Evolutionary conservation across 2,113 vertebrate species (phyloP).

Genomic region (Conger conger): DNA sequence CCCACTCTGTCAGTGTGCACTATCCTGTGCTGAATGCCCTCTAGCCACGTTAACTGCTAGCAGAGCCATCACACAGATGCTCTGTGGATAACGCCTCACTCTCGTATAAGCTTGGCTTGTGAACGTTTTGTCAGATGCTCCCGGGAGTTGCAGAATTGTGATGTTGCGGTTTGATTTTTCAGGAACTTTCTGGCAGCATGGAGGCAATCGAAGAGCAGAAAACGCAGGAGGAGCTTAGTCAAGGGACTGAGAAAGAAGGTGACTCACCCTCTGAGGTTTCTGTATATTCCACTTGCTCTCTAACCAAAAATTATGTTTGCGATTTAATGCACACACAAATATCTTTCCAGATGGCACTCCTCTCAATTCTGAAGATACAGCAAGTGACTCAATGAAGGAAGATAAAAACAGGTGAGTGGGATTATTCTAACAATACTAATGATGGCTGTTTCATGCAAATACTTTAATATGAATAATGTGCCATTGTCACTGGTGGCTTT

Average conservation of each 20-base stretch:
- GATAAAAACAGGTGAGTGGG: conserved; percentile 56
- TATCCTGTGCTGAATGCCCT: not conserved
- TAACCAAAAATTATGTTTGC: not conserved
- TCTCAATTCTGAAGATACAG: conserved; percentile 37
- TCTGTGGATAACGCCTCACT: not conserved
- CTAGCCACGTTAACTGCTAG: not conserved
- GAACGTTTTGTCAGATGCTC: not conserved
- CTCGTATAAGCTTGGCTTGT: not conserved
- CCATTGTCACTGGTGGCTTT: not conserved
- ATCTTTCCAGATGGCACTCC: conserved; percentile 50
- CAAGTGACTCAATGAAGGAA: conserved; percentile 41
- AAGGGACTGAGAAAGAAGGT: conserved; percentile 56
- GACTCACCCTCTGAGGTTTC: conserved; percentile 19
- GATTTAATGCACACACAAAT: not conserved
- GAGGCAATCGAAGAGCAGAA: conserved; percentile 48
- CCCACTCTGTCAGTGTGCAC: too few species aligned
- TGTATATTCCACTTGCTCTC: not conserved
- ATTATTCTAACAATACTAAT: too few species aligned
- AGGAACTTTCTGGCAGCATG: conserved; percentile 58
- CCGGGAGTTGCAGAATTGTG: not conserved
- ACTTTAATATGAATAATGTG: not conserved
- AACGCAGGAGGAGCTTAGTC: conserved; percentile 48
- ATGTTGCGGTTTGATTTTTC: conserved; percentile 25
- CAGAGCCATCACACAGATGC: not conserved
- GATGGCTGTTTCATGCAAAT: not conserved